These are phyloP conservation scores for Amiota minor DNA, from an alignment of 2,888 invertebrate species.

Conservation along the genomic window DNA sequence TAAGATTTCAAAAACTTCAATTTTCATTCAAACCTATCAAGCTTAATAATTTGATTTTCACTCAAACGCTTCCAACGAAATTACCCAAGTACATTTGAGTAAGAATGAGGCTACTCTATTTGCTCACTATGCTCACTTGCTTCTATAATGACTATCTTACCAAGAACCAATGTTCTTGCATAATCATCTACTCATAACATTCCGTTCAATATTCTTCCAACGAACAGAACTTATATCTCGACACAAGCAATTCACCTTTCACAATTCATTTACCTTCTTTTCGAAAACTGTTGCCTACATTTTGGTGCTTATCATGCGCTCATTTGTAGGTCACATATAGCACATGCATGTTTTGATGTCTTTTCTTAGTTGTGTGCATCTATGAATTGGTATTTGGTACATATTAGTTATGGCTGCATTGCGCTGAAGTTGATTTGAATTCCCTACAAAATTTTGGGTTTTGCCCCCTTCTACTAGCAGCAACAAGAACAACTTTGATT, in stretches of 20 bases:
- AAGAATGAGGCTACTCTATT: no score
- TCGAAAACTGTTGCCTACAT: slow-evolving; percentile 9
- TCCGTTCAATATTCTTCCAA: no score
- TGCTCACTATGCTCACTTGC: no score
- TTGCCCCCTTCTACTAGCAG: background rate
- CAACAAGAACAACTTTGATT: slow-evolving; percentile 27
- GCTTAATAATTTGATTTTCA: no score
- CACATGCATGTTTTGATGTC: slow-evolving; percentile 43
- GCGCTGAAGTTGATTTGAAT: background rate
- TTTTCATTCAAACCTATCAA: no score
- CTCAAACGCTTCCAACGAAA: no score
- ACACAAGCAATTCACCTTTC: background rate
- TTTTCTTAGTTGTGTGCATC: slow-evolving; percentile 44
- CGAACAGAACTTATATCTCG: background rate
- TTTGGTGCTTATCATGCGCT: slow-evolving; percentile 18
- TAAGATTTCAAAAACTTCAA: no score
- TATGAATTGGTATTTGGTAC: slow-evolving; percentile 3
- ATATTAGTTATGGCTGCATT: background rate
- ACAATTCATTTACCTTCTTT: background rate
- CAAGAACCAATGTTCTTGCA: no score
- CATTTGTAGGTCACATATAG: slow-evolving; percentile 2
- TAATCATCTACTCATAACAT: no score
- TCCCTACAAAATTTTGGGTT: slow-evolving; percentile 9
- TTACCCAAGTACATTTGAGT: no score
- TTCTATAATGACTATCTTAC: no score